Conservation (phyloP, 2,113 vertebrate genomes). For the Psettodes erumei region DNA sequence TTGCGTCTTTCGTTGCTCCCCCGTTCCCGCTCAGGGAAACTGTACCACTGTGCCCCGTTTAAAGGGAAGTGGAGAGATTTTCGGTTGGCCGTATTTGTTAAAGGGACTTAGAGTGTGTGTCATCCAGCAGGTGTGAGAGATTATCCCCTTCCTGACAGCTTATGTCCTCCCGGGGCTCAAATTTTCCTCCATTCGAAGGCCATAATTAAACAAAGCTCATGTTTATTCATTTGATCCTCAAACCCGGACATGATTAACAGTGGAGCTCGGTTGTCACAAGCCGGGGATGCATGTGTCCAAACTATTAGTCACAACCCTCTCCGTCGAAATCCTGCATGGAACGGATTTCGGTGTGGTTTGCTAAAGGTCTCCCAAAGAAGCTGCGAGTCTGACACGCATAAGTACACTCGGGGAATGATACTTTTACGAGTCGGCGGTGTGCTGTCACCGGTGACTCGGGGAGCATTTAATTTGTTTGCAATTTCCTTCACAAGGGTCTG, state of each 20-base stretch:
- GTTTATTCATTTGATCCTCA: conserved; percentile 75
- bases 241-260: conserved; percentile 67
- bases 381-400: conserved; percentile 15
- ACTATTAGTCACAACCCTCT: conserved; percentile 59
- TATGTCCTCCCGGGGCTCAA: conserved; percentile 36
- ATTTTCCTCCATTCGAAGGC: conserved; percentile 40
- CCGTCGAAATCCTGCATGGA: conserved; percentile 35
- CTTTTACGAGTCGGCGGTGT: conserved; percentile 12
- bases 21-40: conserved; percentile 7
- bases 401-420: conserved; percentile 40
- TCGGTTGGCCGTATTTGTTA: conserved; percentile 48
- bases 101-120: conserved; percentile 46
- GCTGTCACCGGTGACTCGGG: conserved; percentile 14
- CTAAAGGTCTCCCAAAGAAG: conserved; percentile 36
- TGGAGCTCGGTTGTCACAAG: conserved; percentile 51
- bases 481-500: conserved; percentile 6
- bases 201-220: conserved; percentile 74
- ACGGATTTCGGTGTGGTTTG: conserved; percentile 33
- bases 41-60: conserved; percentile 18
- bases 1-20: conserved; percentile 1
- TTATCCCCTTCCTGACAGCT: conserved; percentile 67
- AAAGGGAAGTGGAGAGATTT: conserved; percentile 41
- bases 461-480: conserved; percentile 37
- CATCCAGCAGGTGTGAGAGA: conserved; percentile 67
- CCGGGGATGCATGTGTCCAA: conserved; percentile 46